These are phyloP conservation scores for Loxodonta africana DNA, from an alignment of 2,113 vertebrate species.

Conservation along the genomic window DNA sequence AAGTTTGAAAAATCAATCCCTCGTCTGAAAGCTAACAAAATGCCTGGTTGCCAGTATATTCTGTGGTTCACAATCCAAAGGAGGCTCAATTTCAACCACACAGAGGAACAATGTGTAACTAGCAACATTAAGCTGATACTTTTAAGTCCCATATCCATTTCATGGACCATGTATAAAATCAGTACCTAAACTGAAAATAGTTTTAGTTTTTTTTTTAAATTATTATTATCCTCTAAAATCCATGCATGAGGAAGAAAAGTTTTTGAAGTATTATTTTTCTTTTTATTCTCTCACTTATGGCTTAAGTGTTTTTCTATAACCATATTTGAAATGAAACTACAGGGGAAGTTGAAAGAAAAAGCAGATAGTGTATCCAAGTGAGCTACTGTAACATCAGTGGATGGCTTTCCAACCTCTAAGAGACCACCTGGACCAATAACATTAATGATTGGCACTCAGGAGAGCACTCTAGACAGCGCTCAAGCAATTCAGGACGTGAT, in stretches of 20 bases:
- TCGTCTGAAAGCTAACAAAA: neutral
- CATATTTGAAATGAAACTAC: neutral
- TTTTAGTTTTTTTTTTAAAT: neutral
- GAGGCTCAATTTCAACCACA: neutral
- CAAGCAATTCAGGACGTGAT: neutral
- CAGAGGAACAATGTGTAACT: neutral
- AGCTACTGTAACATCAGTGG: neutral
- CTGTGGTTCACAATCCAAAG: neutral
- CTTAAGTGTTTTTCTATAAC: neutral
- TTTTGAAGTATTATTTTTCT: neutral
- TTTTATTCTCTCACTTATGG: neutral
- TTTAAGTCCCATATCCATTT: neutral
- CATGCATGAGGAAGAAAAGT: neutral
- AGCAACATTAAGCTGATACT: neutral
- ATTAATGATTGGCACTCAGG: neutral
- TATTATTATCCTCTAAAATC: neutral
- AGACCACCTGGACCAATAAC: neutral
- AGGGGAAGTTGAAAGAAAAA: slow-evolving; percentile 36
- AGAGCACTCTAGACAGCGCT: neutral
- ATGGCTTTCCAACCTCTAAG: slow-evolving; percentile 22
- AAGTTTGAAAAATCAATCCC: neutral
- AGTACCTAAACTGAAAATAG: slow-evolving; percentile 13
- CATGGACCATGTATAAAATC: neutral
- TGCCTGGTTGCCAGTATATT: neutral
- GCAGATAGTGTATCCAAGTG: neutral